Conservation (phyloP, 2,888 invertebrate genomes). For the Biston betularia region DNA sequence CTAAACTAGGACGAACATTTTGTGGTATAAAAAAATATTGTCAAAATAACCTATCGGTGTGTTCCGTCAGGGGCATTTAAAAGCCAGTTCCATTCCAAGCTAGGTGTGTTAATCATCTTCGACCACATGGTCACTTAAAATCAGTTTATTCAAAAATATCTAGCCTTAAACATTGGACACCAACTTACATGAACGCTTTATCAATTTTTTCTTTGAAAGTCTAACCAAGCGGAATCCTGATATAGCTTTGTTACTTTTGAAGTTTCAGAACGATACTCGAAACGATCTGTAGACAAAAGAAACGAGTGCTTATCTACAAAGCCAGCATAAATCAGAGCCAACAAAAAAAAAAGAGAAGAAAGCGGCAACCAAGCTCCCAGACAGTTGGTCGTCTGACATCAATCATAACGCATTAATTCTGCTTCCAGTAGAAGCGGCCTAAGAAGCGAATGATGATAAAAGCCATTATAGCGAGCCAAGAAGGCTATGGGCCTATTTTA, state of each 20-base stretch:
- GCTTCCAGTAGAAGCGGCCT: constrained; percentile 6
- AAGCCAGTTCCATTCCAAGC: no score
- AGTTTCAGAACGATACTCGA: background rate
- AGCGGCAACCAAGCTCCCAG: constrained; percentile 1
- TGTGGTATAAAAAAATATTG: no score
- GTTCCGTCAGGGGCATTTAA: no score
- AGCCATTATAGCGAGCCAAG: constrained; percentile 24
- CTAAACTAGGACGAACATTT: no score
- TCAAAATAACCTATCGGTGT: no score
- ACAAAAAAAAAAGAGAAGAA: constrained; percentile 10
- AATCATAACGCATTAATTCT: constrained; percentile 21
- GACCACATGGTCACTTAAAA: no score
- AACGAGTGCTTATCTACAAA: constrained; percentile 1
- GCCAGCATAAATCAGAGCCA: constrained; percentile 7
- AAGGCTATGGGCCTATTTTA: constrained; percentile 31
- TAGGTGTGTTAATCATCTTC: no score
- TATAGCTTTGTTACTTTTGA: background rate
- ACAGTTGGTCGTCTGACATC: constrained; percentile 16
- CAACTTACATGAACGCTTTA: background rate
- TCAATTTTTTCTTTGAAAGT: background rate
- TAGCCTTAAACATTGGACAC: no score
- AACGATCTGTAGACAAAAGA: constrained; percentile 1
- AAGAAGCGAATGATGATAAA: constrained; percentile 33
- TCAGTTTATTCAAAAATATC: no score
- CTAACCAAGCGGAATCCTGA: background rate